Conservation (phyloP, 37 sponge, comb jelly and placozoan species). For the Tethya wilhelma region DNA sequence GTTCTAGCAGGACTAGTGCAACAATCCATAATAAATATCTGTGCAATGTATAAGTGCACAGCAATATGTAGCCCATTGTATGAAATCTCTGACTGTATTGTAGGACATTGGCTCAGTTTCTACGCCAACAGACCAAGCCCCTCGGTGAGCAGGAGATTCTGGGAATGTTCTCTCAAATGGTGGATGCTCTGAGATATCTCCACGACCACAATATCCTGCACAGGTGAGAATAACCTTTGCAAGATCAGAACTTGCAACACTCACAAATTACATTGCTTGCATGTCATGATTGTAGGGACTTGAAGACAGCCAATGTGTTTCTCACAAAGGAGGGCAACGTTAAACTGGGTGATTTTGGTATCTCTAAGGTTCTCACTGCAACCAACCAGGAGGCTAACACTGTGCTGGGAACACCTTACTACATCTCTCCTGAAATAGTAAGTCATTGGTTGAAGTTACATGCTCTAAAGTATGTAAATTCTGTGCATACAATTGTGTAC, state of each 20-base stretch:
- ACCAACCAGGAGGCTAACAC: slow-evolving; percentile 85
- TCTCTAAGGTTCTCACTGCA: slow-evolving; percentile 86
- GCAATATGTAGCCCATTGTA: not conserved
- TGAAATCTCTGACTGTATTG: not conserved
- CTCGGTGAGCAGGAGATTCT: slow-evolving; percentile 83
- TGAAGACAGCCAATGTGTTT: slow-evolving; percentile 98
- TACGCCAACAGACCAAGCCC: slow-evolving; percentile 69
- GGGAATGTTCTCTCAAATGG: slow-evolving; percentile 91
- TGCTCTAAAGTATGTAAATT: not conserved
- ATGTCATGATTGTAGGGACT: slow-evolving; percentile 61
- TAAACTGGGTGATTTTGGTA: slow-evolving; percentile 98
- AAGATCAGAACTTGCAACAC: not conserved
- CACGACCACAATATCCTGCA: slow-evolving; percentile 93
- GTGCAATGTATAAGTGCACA: not conserved
- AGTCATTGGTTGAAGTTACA: not conserved
- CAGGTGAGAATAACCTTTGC: slow-evolving; percentile 50
- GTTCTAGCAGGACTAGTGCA: no score
- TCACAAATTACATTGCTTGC: not conserved
- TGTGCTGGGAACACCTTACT: slow-evolving; percentile 95
- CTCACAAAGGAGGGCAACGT: slow-evolving; percentile 90
- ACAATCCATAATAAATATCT: not conserved
- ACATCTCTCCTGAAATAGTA: slow-evolving; percentile 98
- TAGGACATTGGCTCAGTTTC: slow-evolving; percentile 91
- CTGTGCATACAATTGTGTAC: not conserved
- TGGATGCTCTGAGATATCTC: slow-evolving; percentile 88